phyloP scores from a whole-genome alignment of 2,797 vertebrate species.

The Platalea minor region DNA sequence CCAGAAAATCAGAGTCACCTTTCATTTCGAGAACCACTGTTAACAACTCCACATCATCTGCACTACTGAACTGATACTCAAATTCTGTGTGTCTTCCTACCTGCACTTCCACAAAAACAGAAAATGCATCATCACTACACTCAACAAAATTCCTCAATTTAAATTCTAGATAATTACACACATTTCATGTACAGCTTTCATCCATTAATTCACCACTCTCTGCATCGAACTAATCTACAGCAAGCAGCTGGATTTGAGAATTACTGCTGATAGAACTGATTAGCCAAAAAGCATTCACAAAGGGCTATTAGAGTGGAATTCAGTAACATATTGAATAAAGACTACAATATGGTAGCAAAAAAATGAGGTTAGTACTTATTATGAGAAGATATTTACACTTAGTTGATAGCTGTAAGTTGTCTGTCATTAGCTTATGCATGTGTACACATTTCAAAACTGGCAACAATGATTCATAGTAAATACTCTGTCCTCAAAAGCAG shows the following conservation, averaged over 20 bases:
- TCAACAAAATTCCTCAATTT: background rate
- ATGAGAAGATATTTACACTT: background rate
- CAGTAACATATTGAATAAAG: background rate
- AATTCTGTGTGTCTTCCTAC: background rate
- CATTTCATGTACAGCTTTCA: background rate
- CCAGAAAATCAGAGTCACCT: background rate
- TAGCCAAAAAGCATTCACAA: background rate
- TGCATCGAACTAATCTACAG: background rate
- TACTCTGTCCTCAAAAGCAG: background rate
- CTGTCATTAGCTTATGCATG: background rate
- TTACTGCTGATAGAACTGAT: background rate
- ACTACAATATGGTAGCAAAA: background rate
- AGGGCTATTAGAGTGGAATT: background rate
- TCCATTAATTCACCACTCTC: background rate
- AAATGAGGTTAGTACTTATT: background rate
- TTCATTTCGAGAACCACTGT: background rate
- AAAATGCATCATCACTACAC: background rate
- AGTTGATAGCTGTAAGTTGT: background rate
- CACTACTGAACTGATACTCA: background rate
- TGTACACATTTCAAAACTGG: background rate
- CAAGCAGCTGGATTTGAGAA: background rate
- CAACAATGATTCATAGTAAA: background rate
- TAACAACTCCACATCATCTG: background rate
- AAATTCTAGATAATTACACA: background rate
- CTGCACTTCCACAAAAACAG: background rate